A percentile compares a stretch with the other conserved stretches of the same genome.
These are phyloP conservation scores for Menura novaehollandiae DNA, from an alignment of 2,113 vertebrate species.

Conservation along the genomic window DNA sequence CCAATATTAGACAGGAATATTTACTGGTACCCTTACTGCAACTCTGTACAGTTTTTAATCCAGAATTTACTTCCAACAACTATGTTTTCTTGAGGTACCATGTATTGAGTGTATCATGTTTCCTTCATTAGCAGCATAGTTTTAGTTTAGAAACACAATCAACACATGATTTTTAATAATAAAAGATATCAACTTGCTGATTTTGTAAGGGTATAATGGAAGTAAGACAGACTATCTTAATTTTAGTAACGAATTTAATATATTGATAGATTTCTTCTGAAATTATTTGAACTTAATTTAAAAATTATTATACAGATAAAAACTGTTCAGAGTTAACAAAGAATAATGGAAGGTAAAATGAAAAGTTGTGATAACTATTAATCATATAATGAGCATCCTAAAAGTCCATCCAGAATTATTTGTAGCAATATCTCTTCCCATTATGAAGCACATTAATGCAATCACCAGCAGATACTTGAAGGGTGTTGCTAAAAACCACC, in stretches of 20 bases:
- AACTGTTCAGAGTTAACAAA: slow-evolving; percentile 16
- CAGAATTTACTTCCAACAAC: background rate
- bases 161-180: background rate
- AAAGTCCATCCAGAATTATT: background rate
- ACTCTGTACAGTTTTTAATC: slow-evolving; percentile 32
- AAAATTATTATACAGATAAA: background rate
- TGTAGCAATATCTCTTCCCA: background rate
- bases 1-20: background rate
- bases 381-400: background rate
- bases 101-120: background rate
- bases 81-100: background rate
- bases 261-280: background rate
- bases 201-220: background rate
- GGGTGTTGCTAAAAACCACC: background rate
- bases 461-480: background rate
- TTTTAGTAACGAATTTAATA: background rate
- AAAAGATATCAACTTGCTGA: background rate
- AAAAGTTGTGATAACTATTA: background rate
- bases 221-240: background rate
- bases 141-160: background rate
- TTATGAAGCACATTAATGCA: background rate
- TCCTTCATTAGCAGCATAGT: background rate
- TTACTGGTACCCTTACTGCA: background rate
- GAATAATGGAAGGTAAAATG: background rate
- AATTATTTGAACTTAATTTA: background rate